Evolutionary conservation across 37 sponge, comb jelly and placozoan species (phyloP).

Genomic region (Ianthella basta): DNA sequence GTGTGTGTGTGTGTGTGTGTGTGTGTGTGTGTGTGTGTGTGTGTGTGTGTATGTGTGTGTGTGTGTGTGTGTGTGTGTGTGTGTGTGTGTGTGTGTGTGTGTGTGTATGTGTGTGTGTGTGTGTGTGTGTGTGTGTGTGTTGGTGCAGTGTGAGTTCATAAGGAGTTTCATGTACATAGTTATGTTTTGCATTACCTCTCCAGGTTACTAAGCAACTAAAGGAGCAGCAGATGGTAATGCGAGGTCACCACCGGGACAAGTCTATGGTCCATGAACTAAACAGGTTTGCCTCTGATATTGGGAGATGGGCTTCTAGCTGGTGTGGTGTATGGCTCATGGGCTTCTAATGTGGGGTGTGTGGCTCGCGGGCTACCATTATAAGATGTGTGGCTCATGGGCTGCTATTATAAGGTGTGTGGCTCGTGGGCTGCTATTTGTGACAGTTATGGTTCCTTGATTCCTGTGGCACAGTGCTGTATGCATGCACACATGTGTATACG

Average conservation of each 20-base stretch:
- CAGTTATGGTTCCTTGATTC: too few relatives aligned
- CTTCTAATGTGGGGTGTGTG: too few relatives aligned
- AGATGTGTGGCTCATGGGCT: too few relatives aligned
- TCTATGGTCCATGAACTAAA: constrained; percentile 86
- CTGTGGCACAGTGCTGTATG: too few relatives aligned
- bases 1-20: constrained; percentile 49
- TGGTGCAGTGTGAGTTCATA: too few relatives aligned
- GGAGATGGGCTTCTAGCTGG: too few relatives aligned
- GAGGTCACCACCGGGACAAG: constrained; percentile 76
- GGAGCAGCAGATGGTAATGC: constrained; percentile 93
- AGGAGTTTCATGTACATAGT: too few relatives aligned
- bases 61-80: constrained; percentile 46
- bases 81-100: constrained; percentile 34
- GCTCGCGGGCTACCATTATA: too few relatives aligned
- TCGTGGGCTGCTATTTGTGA: too few relatives aligned
- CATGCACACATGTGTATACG: too few relatives aligned
- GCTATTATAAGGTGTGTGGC: background rate
- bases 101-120: constrained; percentile 13
- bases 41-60: constrained; percentile 42
- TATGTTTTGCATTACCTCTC: too few relatives aligned
- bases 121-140: background rate
- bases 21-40: constrained; percentile 53
- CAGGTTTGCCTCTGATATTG: background rate
- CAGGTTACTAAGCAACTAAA: constrained; percentile 84
- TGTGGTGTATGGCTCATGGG: too few relatives aligned